Evolutionary conservation across 2,113 vertebrate genomes (phyloP), one percentile per base, ranked within the genome.

Genomic region (Nasalis larvatus): DNA sequence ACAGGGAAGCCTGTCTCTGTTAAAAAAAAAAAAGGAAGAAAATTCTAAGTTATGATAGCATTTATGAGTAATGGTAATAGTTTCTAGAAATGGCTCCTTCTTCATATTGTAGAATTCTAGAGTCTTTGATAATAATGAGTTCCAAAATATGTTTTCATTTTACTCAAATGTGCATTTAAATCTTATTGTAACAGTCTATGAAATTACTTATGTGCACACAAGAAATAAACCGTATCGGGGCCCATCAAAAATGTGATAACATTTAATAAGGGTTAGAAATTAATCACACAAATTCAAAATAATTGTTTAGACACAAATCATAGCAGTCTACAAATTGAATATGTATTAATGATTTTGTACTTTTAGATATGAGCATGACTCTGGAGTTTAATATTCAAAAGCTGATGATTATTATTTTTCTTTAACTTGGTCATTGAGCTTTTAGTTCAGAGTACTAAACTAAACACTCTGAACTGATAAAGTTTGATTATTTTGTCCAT

Each of bases 251-350:
- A 21, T 7, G 32, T 95, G 7, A n/a, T 90, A 42, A 95, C 81
- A 85, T 89, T 77, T 94, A 96, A 66, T 91, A 71, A 93, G 42
- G 9, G 10, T 91, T 90, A 88, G 81, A 81, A 80, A 21, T 85
- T 84, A 85, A 93, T 91, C 63, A 95, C 25, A 93, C 32, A 66
- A 86, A 73, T 89, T 95, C 30, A 88, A 93, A 60, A 18, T 95
- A 94, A 54, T 78, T 95, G 27, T 93, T 94, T 93, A 91, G 60
- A 89, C 25, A 93, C 23, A 91, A n/a, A 63, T 86, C 42, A 78
- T n/a, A 86, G 32, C 40, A 81, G 74, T 97, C 35, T 90, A 74
- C 56, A 92, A 40, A 71, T 81, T 92, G 42, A 82, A 71, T 89
- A 25, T 80, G 18, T 81, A 12, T 96, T 56, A 85, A 3, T 37